Evolutionary conservation across 2,797 vertebrate species (phyloP), one percentile per base, ranked within the genome.

Genomic region (Notoglanidium macrostoma): DNA sequence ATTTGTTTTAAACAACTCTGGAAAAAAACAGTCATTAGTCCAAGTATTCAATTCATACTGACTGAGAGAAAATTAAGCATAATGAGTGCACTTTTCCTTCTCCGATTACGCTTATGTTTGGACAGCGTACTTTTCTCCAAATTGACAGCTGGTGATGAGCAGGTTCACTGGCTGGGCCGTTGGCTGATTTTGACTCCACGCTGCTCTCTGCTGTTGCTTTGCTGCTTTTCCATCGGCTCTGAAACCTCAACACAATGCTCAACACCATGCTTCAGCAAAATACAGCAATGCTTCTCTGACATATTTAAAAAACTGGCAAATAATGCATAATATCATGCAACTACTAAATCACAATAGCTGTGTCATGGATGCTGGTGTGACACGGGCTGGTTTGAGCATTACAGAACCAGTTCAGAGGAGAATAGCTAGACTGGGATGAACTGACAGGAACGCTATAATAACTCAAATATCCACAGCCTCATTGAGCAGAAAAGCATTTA

Each of bases 221-320:
- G 3, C 88, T 94, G 49, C 93, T 89, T 91, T 96, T 96, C 63
- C 95, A 95, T 67, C 94, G 94, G 86, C 96, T 97, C 97, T 97
- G 88, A 63, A 74, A 84, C 29, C 44, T 54, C 40, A 26, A n/a
- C 29, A 81, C 23, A 61, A 21, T 6, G 46, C 17, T 81, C 74
- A 86, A 12, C 65, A 65, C 32, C 15, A 67, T 23, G 29, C 57
- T n/a, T 19, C 29, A 46, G 51, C 35, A 81, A 35, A 74, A 15
- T 9, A 23, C 5, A 35, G 67, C 2, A 19, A n/a, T n/a, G 46
- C 44, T 74, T 74, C 11, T 74, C 1, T 49, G 44, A 70, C 65
- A 67, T 67, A 40, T 40, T 40, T 40, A 40, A 40, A 40, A 40
- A 40, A 72, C 3, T 44, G 17, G 32, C 35, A 40, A 70, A 40